Evolutionary conservation across 2,797 vertebrate species (phyloP), one percentile per base, ranked within the genome.

Genomic region (Ptychobarbus kaznakovi): DNA sequence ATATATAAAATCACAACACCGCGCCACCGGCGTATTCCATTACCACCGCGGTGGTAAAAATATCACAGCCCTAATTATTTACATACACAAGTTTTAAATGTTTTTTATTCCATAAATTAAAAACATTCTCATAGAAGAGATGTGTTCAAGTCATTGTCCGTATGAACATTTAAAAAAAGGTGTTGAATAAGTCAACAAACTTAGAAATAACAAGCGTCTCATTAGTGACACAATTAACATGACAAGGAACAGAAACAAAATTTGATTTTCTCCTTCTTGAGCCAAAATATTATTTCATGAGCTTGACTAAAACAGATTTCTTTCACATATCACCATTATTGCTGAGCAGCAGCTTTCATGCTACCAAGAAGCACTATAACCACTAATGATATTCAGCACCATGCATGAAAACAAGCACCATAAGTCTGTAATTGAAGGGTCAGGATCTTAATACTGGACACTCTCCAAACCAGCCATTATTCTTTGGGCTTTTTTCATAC

Each of bases 331-430:
- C 58, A 58, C 72, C 18, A 61, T 76, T 53, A 74, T 66, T 76
- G 38, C 58, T 42, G 63, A 58, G 72, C 68, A 49, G 32, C 53
- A 70, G 18, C 9, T 61, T 80, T 42, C 38, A 70, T 28, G 44
- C 76, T 25, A 65, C 53, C 42, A 51, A 65, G 72, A 80, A 72
- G 28, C 13, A 38, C 66, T 49, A 51, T 9, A 78, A 87, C 88
- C 87, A 88, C 87, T 94, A 94, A 95, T 95, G 93, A 93, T 92
- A 95, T 95, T 94, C 94, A 95, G 89, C 90, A 85, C 90, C 93
- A 95, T 92, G 93, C 86, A 93, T 90, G 89, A 93, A 92, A 93
- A 94, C 92, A 89, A 89, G 91, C 92, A 90, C 91, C 91, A 90
- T 91, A 91, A 91, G 91, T 89, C 90, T 80, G 89, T 93, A 94